phyloP scores from a whole-genome alignment of 2,888 invertebrate genomes.

The Maniola hyperantus region DNA sequence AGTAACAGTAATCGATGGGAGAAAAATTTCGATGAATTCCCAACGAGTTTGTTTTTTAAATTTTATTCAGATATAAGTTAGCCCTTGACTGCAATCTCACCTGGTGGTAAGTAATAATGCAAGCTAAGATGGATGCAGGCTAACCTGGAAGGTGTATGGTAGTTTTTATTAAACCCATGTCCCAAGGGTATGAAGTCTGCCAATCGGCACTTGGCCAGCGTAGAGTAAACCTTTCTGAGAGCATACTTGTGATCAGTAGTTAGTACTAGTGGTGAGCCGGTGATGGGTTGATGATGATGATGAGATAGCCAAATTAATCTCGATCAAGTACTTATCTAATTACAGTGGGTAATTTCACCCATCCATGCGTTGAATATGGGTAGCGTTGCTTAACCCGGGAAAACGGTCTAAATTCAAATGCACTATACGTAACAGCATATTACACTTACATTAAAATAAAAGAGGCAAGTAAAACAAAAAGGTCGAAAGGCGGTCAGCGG shows the following conservation, averaged over 20 bases:
- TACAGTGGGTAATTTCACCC: background rate
- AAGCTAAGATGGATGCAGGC: too few species aligned
- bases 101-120: background rate
- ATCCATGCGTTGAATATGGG: background rate
- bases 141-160: too few species aligned
- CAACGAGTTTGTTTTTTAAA: background rate
- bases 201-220: too few species aligned
- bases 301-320: too few species aligned
- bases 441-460: constrained; percentile 10
- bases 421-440: constrained; percentile 16
- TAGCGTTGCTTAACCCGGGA: background rate
- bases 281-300: too few species aligned
- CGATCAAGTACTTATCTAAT: too few species aligned
- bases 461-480: constrained; percentile 27
- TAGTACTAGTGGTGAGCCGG: too few species aligned
- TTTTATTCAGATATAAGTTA: background rate
- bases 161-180: too few species aligned
- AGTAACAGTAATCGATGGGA: too few species aligned
- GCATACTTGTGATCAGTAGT: background rate
- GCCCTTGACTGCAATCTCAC: constrained; percentile 1
- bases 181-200: too few species aligned
- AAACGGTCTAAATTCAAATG: background rate
- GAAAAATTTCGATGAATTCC: too few species aligned
- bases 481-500: constrained; percentile 33
- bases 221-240: too few species aligned